Base-by-base conservation (phyloP, 2,113 vertebrate genomes). In the Poicephalus gulielmi region DNA sequence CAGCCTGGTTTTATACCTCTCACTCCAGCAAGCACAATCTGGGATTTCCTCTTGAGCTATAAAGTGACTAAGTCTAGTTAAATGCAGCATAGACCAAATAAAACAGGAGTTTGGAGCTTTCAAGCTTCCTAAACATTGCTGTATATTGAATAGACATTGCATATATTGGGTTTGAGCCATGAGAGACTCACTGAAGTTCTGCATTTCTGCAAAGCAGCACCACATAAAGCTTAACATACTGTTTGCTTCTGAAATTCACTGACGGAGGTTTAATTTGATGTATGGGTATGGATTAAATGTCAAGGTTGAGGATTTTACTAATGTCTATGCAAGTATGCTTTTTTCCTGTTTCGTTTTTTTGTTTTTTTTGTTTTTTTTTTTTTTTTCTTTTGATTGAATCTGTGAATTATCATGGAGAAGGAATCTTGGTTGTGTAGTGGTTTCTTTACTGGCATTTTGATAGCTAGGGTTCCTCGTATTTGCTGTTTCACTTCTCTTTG, bases 11-110 rank as follows among this genome's bases (percentile, higher is more conserved):
- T 69, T 86, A 59, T 7, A 44, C 16, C 9, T 94, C 64, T 81
- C 19, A 15, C 64, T 91, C 37, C 46, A 68, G 18, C 0, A 0
- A 75, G 52, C 11, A 19, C 41, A 68, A 27, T 89, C n/a, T 76
- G 57, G 77, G 57, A 73, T 94, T 94, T 96, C 86, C 86, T 95
- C 52, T 75, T 78, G 55, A 88, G 55, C 60, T 86, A 9, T 63
- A 30, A 87, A 88, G 78, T 95, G 8, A 83, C 83, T 66, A 73
- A 91, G 52, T 75, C 69, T 57, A 68, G 52, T 71, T 94, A 71
- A 84, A 44, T 73, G 73, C 31, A 35, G 13, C 25, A 31, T 47
- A 71, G 73, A 28, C 47, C 5, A 7, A 83, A 63, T 39, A 28
- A 88, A 91, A 37, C 8, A 79, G 22, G 47, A 49, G 13, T 79